A percentile compares a stretch with the other conserved stretches of the same genome.
Evolutionary conservation across 2,113 vertebrate species (phyloP).

Genomic region (Oxyruncus cristatus): DNA sequence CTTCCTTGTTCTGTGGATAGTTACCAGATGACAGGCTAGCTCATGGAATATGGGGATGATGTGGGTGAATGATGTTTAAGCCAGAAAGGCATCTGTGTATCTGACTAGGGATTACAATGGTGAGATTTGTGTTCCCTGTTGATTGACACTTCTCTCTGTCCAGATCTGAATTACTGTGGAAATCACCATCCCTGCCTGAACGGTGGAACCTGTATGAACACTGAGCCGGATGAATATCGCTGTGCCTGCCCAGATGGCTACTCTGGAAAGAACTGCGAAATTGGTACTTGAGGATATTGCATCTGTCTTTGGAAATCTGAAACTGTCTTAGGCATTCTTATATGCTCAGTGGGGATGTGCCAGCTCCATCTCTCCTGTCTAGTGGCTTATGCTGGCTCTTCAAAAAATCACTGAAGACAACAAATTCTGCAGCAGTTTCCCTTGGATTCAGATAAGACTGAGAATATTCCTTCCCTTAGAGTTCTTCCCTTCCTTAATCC

Average conservation of each 20-base stretch:
- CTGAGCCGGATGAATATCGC: slow-evolving; percentile 88
- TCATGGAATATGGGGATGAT: background rate
- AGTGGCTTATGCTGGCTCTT: background rate
- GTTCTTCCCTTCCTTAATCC: background rate
- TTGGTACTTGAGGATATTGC: slow-evolving; percentile 69
- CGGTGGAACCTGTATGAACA: slow-evolving; percentile 92
- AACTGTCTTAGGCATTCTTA: background rate
- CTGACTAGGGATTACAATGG: background rate
- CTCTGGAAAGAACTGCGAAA: slow-evolving; percentile 92
- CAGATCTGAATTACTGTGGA: slow-evolving; percentile 97
- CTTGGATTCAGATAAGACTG: background rate
- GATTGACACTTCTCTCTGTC: background rate
- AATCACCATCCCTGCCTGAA: slow-evolving; percentile 91
- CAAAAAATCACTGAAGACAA: background rate
- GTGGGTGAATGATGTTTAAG: background rate
- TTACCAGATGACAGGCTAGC: background rate
- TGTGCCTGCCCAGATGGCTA: slow-evolving; percentile 91
- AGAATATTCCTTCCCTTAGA: background rate
- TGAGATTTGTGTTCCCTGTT: background rate
- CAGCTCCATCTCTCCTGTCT: background rate
- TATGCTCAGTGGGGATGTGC: background rate
- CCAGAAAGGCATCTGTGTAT: background rate
- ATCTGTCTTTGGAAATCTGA: background rate
- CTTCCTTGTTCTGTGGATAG: background rate
- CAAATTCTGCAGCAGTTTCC: background rate